Conservation (phyloP, 2,113 vertebrate species). For the Malurus elegans region DNA sequence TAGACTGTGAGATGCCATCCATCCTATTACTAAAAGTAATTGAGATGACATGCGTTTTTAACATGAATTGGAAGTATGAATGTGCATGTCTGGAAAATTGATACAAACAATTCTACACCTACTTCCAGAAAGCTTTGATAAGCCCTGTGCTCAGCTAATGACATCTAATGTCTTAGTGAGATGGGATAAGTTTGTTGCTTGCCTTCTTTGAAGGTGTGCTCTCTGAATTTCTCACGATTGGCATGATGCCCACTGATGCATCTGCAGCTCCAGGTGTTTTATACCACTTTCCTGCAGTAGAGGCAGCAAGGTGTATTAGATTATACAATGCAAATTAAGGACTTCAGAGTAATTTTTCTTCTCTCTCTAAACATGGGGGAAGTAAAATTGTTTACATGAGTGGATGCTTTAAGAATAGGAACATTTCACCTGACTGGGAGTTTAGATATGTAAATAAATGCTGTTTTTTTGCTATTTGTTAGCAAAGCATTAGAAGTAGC, state of each 20-base stretch:
- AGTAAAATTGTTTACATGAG: constrained; percentile 24
- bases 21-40: neutral
- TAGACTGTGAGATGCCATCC: neutral
- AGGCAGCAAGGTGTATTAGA: neutral
- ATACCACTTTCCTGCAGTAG: constrained; percentile 1
- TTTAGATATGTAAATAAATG: constrained; percentile 6
- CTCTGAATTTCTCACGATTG: neutral
- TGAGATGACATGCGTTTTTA: neutral
- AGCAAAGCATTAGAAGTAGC: constrained; percentile 64
- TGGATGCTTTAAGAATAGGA: constrained; percentile 39
- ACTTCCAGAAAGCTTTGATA: neutral
- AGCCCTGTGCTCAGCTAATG: neutral
- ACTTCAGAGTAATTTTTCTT: constrained; percentile 11
- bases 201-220: neutral
- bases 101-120: neutral
- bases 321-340: neutral
- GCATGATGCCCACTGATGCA: neutral
- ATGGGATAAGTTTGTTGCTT: neutral
- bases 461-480: constrained; percentile 39
- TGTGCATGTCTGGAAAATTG: neutral
- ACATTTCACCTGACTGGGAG: neutral
- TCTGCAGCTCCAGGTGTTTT: constrained; percentile 20
- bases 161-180: neutral
- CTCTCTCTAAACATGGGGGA: neutral
- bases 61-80: neutral